Evolutionary conservation across 2,113 vertebrate genomes (phyloP).

Genomic region (Polypterus senegalus): DNA sequence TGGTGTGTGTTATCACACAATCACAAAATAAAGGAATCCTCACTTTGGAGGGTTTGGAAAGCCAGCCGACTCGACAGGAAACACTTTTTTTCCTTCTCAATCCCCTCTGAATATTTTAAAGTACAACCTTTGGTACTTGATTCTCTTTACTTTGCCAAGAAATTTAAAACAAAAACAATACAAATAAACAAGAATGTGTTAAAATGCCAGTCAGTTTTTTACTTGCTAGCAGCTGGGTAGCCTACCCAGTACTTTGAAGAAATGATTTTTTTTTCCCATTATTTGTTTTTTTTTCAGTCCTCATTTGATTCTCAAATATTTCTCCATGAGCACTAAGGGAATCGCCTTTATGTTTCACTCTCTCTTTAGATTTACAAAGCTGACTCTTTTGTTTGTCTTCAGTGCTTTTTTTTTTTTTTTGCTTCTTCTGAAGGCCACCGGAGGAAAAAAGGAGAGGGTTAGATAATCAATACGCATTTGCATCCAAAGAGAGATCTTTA

Average conservation of each 20-base stretch:
- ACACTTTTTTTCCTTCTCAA: too few relatives aligned
- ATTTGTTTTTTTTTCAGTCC: too few relatives aligned
- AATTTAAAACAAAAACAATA: too few relatives aligned
- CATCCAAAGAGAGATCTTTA: slow-evolving; percentile 2
- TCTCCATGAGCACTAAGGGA: slow-evolving; percentile 1
- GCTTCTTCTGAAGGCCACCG: not conserved
- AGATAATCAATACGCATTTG: slow-evolving; percentile 3
- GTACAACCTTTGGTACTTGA: too few relatives aligned
- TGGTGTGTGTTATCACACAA: too few relatives aligned
- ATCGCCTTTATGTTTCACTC: not conserved
- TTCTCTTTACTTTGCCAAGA: too few relatives aligned
- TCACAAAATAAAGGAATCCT: too few relatives aligned
- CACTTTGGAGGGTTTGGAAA: too few relatives aligned
- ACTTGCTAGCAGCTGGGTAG: not conserved
- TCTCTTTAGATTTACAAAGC: not conserved
- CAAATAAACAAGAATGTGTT: too few relatives aligned
- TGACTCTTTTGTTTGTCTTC: not conserved
- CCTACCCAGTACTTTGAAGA: not conserved
- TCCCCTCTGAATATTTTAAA: too few relatives aligned
- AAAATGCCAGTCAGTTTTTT: not conserved
- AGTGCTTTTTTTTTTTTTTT: not conserved
- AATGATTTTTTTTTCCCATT: not conserved
- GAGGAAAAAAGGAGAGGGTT: not conserved
- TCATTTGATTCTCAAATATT: slow-evolving; percentile 4
- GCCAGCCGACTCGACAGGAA: too few relatives aligned